phyloP scores from a whole-genome alignment of 2,113 vertebrate species.

The Zeus faber region DNA sequence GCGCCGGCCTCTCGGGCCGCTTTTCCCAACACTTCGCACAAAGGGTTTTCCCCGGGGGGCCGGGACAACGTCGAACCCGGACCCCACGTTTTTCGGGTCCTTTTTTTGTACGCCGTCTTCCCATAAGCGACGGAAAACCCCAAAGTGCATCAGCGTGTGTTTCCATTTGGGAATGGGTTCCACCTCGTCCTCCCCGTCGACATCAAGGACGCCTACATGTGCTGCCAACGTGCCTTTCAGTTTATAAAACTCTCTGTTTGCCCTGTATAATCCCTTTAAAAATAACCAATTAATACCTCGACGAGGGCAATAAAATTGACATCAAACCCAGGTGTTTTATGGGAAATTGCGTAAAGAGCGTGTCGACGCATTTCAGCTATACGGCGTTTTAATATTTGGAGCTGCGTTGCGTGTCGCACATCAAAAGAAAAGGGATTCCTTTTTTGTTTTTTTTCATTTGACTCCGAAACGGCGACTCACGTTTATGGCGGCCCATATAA shows the following conservation, averaged over 20 bases:
- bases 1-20: neutral
- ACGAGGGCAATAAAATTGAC: slow-evolving; percentile 70
- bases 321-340: slow-evolving; percentile 74
- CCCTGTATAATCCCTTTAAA: slow-evolving; percentile 74
- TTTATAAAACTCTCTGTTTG: slow-evolving; percentile 68
- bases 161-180: slow-evolving; percentile 48
- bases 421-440: slow-evolving; percentile 73
- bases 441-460: slow-evolving; percentile 67
- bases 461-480: slow-evolving; percentile 65
- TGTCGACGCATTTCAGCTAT: slow-evolving; percentile 61
- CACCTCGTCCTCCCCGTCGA: slow-evolving; percentile 54
- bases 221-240: slow-evolving; percentile 67
- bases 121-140: slow-evolving; percentile 28
- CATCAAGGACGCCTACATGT: slow-evolving; percentile 60
- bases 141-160: slow-evolving; percentile 54
- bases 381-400: slow-evolving; percentile 49
- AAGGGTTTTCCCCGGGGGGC: neutral
- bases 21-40: neutral
- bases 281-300: slow-evolving; percentile 77
- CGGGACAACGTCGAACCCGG: neutral
- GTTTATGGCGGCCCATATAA: slow-evolving; percentile 76
- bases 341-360: slow-evolving; percentile 63
- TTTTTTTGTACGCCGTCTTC: slow-evolving; percentile 49
- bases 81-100: slow-evolving; percentile 11
- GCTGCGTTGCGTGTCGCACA: slow-evolving; percentile 58